Percentiles rank a stretch among this genome's conserved stretches.
phyloP scores from a whole-genome alignment of 2,888 invertebrate species.

The Cheilosia soror region DNA sequence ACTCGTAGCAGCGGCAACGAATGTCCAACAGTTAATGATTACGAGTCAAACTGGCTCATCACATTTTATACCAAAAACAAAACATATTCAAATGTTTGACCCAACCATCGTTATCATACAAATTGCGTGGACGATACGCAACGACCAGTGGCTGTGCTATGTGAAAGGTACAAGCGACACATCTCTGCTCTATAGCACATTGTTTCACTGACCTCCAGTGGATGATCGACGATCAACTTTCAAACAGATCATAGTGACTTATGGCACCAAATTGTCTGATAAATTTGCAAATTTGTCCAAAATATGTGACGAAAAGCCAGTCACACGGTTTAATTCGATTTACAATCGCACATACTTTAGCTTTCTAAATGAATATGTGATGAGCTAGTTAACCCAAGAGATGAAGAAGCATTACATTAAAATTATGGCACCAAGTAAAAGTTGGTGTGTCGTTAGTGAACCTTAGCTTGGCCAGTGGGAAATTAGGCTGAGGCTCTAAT shows the following conservation, averaged over 20 bases:
- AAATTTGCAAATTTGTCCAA: conserved; percentile 13
- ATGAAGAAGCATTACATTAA: conserved; percentile 21
- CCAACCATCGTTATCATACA: conserved; percentile 51
- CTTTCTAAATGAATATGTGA: conserved; percentile 39
- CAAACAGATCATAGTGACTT: conserved; percentile 13
- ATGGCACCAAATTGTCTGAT: conserved; percentile 43
- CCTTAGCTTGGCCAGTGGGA: background rate
- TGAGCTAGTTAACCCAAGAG: background rate
- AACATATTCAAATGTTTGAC: background rate
- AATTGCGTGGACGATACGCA: conserved; percentile 29
- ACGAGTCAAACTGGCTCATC: conserved; percentile 78
- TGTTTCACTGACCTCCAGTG: conserved; percentile 58
- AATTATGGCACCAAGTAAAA: background rate
- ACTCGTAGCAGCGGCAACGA: conserved; percentile 41
- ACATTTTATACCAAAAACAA: conserved; percentile 80
- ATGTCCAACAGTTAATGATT: conserved; percentile 81
- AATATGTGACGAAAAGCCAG: background rate
- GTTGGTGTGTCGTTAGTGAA: background rate
- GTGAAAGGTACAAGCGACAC: conserved; percentile 57
- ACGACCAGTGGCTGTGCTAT: conserved; percentile 2
- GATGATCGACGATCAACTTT: conserved; percentile 32
- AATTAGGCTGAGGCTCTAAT: conserved; percentile 7
- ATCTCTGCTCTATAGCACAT: conserved; percentile 34
- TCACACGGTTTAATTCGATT: conserved; percentile 27
- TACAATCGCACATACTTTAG: background rate